phyloP scores from a whole-genome alignment of 2,888 invertebrate species.

The Diarsia rubi region DNA sequence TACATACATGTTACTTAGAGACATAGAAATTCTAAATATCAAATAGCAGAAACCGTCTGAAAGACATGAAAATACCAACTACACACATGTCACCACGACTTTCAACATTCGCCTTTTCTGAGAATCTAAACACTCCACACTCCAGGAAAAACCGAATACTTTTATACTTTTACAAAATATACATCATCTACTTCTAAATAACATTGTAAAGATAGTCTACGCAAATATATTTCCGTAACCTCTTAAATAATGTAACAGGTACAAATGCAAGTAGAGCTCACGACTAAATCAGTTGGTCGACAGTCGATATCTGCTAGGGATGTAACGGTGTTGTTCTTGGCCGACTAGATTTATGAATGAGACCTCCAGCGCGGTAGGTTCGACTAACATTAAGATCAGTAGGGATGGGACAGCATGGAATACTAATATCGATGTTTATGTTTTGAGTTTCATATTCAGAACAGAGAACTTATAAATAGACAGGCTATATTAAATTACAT shows the following conservation, averaged over 20 bases:
- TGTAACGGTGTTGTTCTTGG: constrained; percentile 82
- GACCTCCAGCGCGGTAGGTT: constrained; percentile 80
- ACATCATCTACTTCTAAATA: background rate
- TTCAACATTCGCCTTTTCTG: background rate
- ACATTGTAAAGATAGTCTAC: constrained; percentile 25
- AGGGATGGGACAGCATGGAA: constrained; percentile 58
- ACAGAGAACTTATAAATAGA: background rate
- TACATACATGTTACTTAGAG: too few relatives aligned
- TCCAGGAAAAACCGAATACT: background rate
- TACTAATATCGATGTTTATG: constrained; percentile 22
- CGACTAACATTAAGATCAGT: constrained; percentile 71
- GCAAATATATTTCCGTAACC: constrained; percentile 56
- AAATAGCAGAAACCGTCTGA: too few relatives aligned
- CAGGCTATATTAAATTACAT: background rate
- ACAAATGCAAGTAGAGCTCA: constrained; percentile 63
- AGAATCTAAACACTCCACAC: background rate
- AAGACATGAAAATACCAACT: background rate
- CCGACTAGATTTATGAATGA: constrained; percentile 85
- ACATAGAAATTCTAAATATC: background rate
- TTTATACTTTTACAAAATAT: too few relatives aligned
- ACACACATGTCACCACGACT: too few relatives aligned
- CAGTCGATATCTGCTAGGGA: constrained; percentile 80
- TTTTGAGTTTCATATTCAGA: background rate
- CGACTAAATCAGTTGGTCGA: constrained; percentile 80
- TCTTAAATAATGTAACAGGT: constrained; percentile 61